These are phyloP conservation scores for Copidosoma aretas DNA, from an alignment of 2,888 invertebrate species.

Conservation along the genomic window DNA sequence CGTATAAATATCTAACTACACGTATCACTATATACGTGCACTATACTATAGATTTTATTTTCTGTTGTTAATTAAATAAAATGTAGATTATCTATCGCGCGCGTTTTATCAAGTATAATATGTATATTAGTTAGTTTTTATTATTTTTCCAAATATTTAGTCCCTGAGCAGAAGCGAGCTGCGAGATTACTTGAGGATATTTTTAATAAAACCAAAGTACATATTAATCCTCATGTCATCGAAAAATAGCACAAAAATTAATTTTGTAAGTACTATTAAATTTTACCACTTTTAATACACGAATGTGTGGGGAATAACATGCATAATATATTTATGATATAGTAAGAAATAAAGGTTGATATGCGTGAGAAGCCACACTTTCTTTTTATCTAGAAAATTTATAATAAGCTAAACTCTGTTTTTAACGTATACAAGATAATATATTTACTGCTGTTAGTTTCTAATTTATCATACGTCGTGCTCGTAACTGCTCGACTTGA, in stretches of 20 bases:
- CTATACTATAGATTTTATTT: neutral
- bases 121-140: neutral
- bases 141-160: neutral
- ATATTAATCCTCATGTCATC: neutral
- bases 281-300: neutral
- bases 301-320: neutral
- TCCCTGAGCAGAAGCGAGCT: neutral
- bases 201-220: neutral
- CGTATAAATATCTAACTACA: too few relatives aligned
- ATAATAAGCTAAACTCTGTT: neutral
- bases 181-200: neutral
- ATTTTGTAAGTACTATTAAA: neutral
- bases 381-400: neutral
- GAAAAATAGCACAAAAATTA: too few relatives aligned
- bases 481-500: neutral
- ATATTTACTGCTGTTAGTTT: neutral
- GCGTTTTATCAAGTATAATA: slow-evolving; percentile 21
- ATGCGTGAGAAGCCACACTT: neutral
- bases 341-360: too few relatives aligned
- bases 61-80: neutral
- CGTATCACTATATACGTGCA: too few relatives aligned
- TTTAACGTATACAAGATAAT: neutral
- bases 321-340: too few relatives aligned
- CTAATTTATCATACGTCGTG: neutral
- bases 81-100: neutral